Evolutionary conservation across 2,888 invertebrate species (phyloP).

Genomic region (Erpobdella octoculata): DNA sequence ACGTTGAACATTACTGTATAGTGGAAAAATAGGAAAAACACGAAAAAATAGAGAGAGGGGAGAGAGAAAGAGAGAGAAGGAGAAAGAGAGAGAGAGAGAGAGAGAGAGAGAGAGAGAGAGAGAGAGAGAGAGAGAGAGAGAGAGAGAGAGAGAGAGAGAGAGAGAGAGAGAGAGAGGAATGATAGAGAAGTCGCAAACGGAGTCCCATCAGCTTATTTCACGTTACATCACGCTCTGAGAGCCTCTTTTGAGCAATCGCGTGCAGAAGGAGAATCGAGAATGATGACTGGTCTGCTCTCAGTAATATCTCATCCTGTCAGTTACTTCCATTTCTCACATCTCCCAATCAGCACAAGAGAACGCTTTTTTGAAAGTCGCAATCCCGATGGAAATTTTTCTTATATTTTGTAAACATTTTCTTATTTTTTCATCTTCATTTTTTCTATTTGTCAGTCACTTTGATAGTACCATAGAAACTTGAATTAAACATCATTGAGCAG

Average conservation of each 20-base stretch:
- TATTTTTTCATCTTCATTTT: no score
- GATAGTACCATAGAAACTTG: no score
- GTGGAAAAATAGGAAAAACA: no score
- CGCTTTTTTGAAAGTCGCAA: background rate
- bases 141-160: background rate
- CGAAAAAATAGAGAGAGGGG: background rate
- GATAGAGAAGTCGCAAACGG: background rate
- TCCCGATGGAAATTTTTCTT: background rate
- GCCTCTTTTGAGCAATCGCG: conserved; percentile 5
- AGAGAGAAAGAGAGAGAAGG: background rate
- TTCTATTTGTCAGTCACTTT: no score
- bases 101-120: background rate
- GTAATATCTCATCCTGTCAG: conserved; percentile 10
- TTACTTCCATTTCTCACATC: background rate
- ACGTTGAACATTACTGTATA: no score
- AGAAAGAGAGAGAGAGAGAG: background rate
- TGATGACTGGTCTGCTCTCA: background rate
- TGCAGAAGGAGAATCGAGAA: conserved; percentile 12
- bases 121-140: background rate
- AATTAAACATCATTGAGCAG: no score
- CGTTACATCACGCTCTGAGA: conserved; percentile 8
- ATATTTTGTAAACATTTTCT: no score
- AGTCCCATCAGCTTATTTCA: conserved; percentile 10
- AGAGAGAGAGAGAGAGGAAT: background rate
- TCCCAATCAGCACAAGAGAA: background rate